A percentile compares a stretch with the other conserved stretches of the same genome.
phyloP scores from a whole-genome alignment of 2,113 vertebrate genomes.

The Trogon melanurus region DNA sequence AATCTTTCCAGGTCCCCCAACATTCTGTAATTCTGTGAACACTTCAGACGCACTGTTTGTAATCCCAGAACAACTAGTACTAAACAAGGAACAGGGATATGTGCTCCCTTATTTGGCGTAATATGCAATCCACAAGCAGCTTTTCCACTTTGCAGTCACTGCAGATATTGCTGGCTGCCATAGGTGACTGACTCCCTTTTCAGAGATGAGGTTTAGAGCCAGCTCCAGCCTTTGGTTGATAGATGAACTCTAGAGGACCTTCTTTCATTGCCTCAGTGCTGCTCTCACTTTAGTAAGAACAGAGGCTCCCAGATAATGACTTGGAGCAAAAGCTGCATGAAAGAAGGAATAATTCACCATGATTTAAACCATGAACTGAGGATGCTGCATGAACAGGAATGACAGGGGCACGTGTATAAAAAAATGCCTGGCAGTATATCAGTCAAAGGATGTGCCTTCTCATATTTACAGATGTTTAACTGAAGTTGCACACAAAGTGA shows the following conservation, averaged over 20 bases:
- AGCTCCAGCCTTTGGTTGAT: background rate
- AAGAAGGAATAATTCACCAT: conserved; percentile 70
- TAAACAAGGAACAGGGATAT: background rate
- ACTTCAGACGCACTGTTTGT: background rate
- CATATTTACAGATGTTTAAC: background rate
- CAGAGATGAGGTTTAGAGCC: background rate
- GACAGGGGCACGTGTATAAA: conserved; percentile 71
- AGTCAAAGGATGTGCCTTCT: conserved; percentile 68
- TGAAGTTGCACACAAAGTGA: background rate
- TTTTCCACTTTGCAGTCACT: background rate
- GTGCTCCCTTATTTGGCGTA: fast-evolving
- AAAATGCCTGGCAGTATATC: conserved; percentile 76
- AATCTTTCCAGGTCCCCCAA: too few species aligned
- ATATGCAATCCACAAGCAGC: background rate
- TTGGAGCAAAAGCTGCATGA: conserved; percentile 54
- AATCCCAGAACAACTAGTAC: background rate
- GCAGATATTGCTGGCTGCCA: background rate
- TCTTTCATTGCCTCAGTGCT: background rate
- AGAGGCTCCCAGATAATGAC: conserved; percentile 46
- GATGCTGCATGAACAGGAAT: conserved; percentile 74
- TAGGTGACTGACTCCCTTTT: background rate
- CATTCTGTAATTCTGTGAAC: background rate
- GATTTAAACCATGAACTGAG: conserved; percentile 72
- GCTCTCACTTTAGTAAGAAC: background rate
- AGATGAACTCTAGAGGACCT: background rate